Evolutionary conservation across 1,140 invertebrate species (phyloP).

Genomic region (Drosophila insularis): DNA sequence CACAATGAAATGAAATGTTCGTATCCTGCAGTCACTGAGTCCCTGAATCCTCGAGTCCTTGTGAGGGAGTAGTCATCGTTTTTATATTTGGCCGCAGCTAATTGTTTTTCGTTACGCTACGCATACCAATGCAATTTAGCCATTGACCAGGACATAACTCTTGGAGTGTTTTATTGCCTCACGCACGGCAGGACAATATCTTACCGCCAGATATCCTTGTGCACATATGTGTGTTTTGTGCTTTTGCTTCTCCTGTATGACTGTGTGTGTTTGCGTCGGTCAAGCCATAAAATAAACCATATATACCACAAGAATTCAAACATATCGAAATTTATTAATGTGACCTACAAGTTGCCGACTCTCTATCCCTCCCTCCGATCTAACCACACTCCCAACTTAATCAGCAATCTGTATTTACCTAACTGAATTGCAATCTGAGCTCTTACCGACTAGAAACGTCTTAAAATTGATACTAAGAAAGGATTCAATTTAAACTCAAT

Average conservation of each 20-base stretch:
- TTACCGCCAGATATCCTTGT: conserved; percentile 48
- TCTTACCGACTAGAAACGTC: not conserved
- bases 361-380: not conserved
- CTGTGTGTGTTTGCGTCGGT: conserved; percentile 51
- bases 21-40: not conserved
- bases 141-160: conserved; percentile 66
- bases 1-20: conserved; percentile 1
- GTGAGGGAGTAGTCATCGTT: conserved; percentile 28
- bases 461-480: too few relatives aligned
- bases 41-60: not conserved
- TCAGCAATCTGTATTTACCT: conserved; percentile 22
- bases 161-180: conserved; percentile 74
- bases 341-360: not conserved
- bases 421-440: conserved; percentile 31
- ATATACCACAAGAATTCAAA: conserved; percentile 46
- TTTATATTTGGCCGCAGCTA: conserved; percentile 79
- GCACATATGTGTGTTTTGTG: not conserved
- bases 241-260: not conserved
- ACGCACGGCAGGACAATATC: conserved; percentile 78
- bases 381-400: conserved; percentile 5
- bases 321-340: conserved; percentile 75
- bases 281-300: conserved; percentile 67
- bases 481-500: too few relatives aligned
- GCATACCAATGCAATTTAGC: conserved; percentile 77
- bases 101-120: conserved; percentile 78